Evolutionary conservation across 2,113 vertebrate genomes (phyloP), one percentile per base, ranked within the genome.

Genomic region (Scatophagus argus): DNA sequence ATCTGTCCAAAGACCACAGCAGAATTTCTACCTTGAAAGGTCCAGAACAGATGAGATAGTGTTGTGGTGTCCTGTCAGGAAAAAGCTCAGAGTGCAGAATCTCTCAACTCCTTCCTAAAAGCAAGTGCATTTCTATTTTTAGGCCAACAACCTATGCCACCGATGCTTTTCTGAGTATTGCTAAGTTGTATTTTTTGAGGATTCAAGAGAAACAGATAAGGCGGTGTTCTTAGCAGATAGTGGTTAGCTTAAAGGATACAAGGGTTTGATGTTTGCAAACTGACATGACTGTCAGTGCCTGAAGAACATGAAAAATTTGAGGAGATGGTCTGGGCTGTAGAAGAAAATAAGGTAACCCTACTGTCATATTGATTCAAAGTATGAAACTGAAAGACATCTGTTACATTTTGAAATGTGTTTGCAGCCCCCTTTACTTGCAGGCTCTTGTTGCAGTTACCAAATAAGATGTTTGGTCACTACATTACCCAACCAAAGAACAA

Each of bases 71-170:
- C 76, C 66, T 39, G 55, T 84, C 32, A 82, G 64, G 38, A 64
- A 64, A 63, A 55, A 56, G 23, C 29, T 77, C 31, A 49, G 38
- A 77, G 84, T 92, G 88, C 81, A 77, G 88, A 94, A 94, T 94
- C 82, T 93, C 70, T 90, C 80, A 21, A 25, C 72, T 65, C 69
- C 81, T 51, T 54, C 81, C 79, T 87, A 90, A 85, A 91, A 88
- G 29, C 74, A 74, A 79, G 67, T 54, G 0, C 2, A 1, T 0
- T 9, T 72, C 86, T 93, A 92, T 92, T 93, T 91, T 91, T 90
- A 92, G 84, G 3, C 4, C 1, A 27, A 29, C 39, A 19, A 27
- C 43, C 29, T 74, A 39, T 74, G 82, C 54, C 12, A 29, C 69
- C 66, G 83, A 88, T 83, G 72, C 38, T 82, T 81, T 84, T 54